phyloP scores from a whole-genome alignment of 1,140 invertebrate species.

The Drosophila lacertosa region DNA sequence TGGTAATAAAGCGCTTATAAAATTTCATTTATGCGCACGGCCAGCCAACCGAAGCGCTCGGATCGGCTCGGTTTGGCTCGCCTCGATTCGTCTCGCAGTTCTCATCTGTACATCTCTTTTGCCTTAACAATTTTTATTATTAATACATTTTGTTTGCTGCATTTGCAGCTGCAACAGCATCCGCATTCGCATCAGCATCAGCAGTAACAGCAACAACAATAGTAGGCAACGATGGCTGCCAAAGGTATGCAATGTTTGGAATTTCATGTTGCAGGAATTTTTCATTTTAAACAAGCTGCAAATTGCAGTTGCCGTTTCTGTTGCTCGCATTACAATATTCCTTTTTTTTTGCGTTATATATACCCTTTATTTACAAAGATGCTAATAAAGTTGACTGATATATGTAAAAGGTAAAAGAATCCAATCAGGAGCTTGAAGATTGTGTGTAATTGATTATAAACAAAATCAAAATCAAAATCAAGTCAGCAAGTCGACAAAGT shows the following conservation, averaged over 20 bases:
- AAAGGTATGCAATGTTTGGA: conserved; percentile 75
- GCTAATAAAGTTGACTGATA: neutral
- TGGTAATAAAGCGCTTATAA: conserved; percentile 80
- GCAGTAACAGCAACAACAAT: conserved; percentile 17
- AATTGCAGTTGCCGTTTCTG: conserved; percentile 56
- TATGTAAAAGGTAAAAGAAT: neutral
- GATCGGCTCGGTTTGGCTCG: no score
- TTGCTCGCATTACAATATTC: conserved; percentile 28
- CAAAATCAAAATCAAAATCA: no score
- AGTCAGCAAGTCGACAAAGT: no score
- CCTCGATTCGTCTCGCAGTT: neutral
- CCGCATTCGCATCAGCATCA: conserved; percentile 16
- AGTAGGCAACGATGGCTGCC: conserved; percentile 49
- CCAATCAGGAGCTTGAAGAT: no score
- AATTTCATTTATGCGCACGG: conserved; percentile 73
- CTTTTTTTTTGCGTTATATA: conserved; percentile 2
- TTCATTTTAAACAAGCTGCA: conserved; percentile 81
- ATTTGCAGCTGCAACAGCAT: conserved; percentile 47
- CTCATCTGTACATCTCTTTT: conserved; percentile 27
- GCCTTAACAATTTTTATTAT: conserved; percentile 77
- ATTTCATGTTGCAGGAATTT: conserved; percentile 79
- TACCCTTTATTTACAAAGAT: neutral
- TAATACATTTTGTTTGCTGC: conserved; percentile 80
- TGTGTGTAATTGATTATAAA: no score
- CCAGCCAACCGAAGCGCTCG: conserved; percentile 15